These are phyloP conservation scores for Hirtodrosophila cameraria DNA, from an alignment of 2,888 invertebrate species.

Conservation along the genomic window DNA sequence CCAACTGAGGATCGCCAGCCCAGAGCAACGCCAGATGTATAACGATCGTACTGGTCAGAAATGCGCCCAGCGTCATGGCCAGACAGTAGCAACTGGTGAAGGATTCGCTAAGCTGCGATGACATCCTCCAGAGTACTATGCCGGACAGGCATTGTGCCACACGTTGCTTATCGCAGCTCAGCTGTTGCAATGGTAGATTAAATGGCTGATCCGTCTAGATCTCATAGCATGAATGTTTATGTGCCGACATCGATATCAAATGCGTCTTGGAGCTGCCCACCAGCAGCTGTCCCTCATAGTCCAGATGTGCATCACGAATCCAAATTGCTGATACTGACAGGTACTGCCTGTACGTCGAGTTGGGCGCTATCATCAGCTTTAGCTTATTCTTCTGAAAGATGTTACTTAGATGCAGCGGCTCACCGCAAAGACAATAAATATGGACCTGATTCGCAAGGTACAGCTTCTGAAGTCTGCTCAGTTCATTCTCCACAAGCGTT, in stretches of 20 bases:
- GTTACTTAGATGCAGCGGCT: constrained; percentile 4
- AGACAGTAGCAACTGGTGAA: background rate
- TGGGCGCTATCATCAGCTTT: background rate
- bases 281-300: constrained; percentile 31
- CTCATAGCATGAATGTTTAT: constrained; percentile 50
- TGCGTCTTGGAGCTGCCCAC: background rate
- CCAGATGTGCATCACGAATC: constrained; percentile 4
- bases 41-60: constrained; percentile 5
- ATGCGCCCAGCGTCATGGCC: constrained; percentile 22
- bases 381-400: constrained; percentile 44
- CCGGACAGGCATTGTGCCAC: constrained; percentile 33
- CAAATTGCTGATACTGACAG: constrained; percentile 12
- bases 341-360: constrained; percentile 36
- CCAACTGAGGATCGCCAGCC: background rate
- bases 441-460: constrained; percentile 20
- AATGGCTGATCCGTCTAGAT: constrained; percentile 42
- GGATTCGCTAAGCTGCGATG: background rate
- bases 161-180: constrained; percentile 17
- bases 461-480: constrained; percentile 8
- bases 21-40: background rate
- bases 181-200: constrained; percentile 32
- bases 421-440: constrained; percentile 39
- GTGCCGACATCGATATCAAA: constrained; percentile 25
- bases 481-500: background rate
- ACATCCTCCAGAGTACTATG: constrained; percentile 5